Conservation (phyloP, 2,888 invertebrate species). For the Drosophila melanosoma region DNA sequence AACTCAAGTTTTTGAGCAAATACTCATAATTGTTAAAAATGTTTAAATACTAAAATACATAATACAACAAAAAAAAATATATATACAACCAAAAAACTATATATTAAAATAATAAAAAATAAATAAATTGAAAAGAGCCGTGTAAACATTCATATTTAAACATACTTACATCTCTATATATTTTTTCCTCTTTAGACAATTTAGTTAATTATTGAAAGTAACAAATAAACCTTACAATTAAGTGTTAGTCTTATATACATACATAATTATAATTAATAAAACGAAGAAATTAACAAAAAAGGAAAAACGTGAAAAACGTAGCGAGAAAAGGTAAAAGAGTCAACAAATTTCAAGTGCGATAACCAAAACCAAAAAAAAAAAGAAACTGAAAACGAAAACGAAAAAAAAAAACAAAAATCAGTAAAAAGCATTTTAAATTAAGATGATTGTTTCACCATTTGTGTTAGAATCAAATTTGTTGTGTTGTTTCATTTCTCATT, state of each 20-base stretch:
- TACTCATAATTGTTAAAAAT: slow-evolving; percentile 80
- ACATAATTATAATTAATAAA: slow-evolving; percentile 49
- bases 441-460: slow-evolving; percentile 69
- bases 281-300: slow-evolving; percentile 48
- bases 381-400: slow-evolving; percentile 22
- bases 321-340: slow-evolving; percentile 29
- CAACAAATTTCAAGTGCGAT: slow-evolving; percentile 60
- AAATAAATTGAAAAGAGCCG: slow-evolving; percentile 49
- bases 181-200: slow-evolving; percentile 80
- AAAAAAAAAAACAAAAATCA: slow-evolving; percentile 20
- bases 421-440: slow-evolving; percentile 54
- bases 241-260: slow-evolving; percentile 82
- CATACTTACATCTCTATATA: slow-evolving; percentile 63
- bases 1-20: slow-evolving; percentile 73
- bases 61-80: slow-evolving; percentile 51
- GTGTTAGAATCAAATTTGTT: slow-evolving; percentile 56
- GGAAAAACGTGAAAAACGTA: slow-evolving; percentile 49
- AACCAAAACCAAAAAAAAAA: slow-evolving; percentile 44
- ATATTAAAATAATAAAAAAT: slow-evolving; percentile 40
- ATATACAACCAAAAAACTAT: slow-evolving; percentile 32
- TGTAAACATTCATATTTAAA: slow-evolving; percentile 68
- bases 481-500: slow-evolving; percentile 53
- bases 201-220: slow-evolving; percentile 80
- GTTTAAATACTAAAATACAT: slow-evolving; percentile 64
- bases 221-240: slow-evolving; percentile 73